Evolutionary conservation across 2,797 vertebrate genomes (phyloP).

Genomic region (Acestrorhynchus altus): DNA sequence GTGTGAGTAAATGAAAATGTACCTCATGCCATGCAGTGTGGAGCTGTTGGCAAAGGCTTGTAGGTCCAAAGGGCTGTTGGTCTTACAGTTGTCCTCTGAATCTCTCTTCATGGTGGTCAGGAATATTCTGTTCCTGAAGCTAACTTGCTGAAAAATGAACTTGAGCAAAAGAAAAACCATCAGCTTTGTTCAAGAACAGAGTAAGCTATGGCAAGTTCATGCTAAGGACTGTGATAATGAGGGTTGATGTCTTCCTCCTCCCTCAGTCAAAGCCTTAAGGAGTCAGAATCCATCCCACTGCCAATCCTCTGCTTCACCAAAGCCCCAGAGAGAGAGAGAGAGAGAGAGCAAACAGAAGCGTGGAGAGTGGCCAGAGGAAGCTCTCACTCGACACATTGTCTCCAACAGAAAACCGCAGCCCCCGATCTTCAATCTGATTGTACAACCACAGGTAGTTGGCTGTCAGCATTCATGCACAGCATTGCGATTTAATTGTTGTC

Average conservation of each 20-base stretch:
- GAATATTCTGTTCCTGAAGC: conserved; percentile 59
- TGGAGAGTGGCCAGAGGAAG: conserved; percentile 34
- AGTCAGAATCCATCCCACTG: conserved; percentile 87
- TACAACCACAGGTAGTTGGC: conserved; percentile 57
- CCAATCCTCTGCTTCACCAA: conserved; percentile 80
- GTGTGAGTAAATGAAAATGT: conserved; percentile 87
- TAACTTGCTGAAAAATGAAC: conserved; percentile 71
- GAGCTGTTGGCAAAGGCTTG: conserved; percentile 86
- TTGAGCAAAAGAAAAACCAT: conserved; percentile 73
- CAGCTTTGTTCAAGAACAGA: conserved; percentile 59
- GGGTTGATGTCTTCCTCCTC: conserved; percentile 70
- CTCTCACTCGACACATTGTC: conserved; percentile 41
- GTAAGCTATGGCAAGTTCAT: neutral
- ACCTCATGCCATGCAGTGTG: conserved; percentile 89
- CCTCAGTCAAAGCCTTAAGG: conserved; percentile 74
- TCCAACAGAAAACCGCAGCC: conserved; percentile 45
- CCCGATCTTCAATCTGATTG: no score
- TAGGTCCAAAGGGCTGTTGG: conserved; percentile 82
- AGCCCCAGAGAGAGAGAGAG: conserved; percentile 53
- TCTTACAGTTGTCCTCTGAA: conserved; percentile 85
- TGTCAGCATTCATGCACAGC: conserved; percentile 21
- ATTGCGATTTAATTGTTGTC: conserved; percentile 36
- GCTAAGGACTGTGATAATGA: neutral
- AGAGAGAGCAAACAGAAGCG: conserved; percentile 1
- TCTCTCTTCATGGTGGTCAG: conserved; percentile 81